Percentiles rank a stretch among this genome's conserved stretches.
Evolutionary conservation across 2,797 vertebrate genomes (phyloP).

Genomic region (Siniperca undulata): DNA sequence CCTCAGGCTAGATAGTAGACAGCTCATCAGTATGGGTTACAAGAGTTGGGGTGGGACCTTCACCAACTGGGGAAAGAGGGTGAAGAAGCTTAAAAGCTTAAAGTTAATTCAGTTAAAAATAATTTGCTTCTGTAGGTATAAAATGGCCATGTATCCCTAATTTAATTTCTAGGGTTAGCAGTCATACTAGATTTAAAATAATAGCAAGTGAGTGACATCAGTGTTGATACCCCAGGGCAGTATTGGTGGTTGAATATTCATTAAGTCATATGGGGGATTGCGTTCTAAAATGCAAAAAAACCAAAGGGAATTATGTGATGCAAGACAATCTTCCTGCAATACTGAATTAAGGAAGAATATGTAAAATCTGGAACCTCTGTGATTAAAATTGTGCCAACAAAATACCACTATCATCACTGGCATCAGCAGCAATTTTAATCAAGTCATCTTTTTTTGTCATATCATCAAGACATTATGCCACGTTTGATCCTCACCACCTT

Average conservation of each 20-base stretch:
- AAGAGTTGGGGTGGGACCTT: slow-evolving; percentile 35
- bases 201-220: slow-evolving; percentile 67
- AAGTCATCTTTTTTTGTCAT: slow-evolving; percentile 69
- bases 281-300: slow-evolving; percentile 25
- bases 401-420: slow-evolving; percentile 68
- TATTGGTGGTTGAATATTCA: slow-evolving; percentile 67
- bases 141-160: slow-evolving; percentile 49
- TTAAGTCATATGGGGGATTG: slow-evolving; percentile 52
- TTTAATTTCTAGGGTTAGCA: slow-evolving; percentile 57
- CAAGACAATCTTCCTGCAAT: slow-evolving; percentile 45
- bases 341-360: slow-evolving; percentile 47
- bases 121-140: slow-evolving; percentile 50
- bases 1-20: slow-evolving; percentile 41
- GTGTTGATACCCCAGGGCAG: slow-evolving; percentile 62
- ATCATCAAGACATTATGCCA: slow-evolving; percentile 69
- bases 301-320: slow-evolving; percentile 33
- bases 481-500: slow-evolving; percentile 76
- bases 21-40: slow-evolving; percentile 59
- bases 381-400: slow-evolving; percentile 70
- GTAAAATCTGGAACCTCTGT: slow-evolving; percentile 60
- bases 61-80: slow-evolving; percentile 27
- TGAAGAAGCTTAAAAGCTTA: slow-evolving; percentile 62
- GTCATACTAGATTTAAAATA: slow-evolving; percentile 62
- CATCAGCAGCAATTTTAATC: slow-evolving; percentile 80
- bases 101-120: slow-evolving; percentile 45